These are phyloP conservation scores for Hypomecis punctinalis DNA, from an alignment of 2,888 invertebrate genomes.

Conservation along the genomic window DNA sequence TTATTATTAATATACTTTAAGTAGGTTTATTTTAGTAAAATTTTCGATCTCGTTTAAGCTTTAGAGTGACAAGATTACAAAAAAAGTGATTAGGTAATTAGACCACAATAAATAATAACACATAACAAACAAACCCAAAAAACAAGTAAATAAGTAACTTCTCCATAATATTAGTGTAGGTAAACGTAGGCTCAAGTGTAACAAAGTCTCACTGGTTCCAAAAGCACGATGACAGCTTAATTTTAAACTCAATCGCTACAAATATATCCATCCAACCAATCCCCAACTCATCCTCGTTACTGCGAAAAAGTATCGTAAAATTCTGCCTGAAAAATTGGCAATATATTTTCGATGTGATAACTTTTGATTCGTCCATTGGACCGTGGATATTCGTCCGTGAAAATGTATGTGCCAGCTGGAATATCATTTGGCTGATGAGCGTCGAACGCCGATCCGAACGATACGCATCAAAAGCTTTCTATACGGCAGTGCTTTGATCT, in stretches of 20 bases:
- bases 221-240: background rate
- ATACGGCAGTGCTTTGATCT: conserved; percentile 40
- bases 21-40: too few relatives aligned
- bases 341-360: conserved; percentile 34
- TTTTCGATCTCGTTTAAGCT: too few relatives aligned
- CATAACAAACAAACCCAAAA: too few relatives aligned
- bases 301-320: conserved; percentile 27
- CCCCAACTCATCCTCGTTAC: conserved; percentile 13
- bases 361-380: conserved; percentile 36
- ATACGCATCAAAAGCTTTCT: conserved; percentile 60
- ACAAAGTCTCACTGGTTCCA: background rate
- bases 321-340: conserved; percentile 27
- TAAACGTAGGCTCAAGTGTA: background rate
- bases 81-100: too few relatives aligned
- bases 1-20: too few relatives aligned
- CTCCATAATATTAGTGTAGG: too few relatives aligned
- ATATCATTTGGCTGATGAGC: conserved; percentile 47
- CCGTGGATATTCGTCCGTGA: conserved; percentile 29
- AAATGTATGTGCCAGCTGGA: conserved; percentile 57
- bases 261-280: background rate
- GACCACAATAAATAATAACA: too few relatives aligned
- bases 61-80: too few relatives aligned
- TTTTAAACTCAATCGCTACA: conserved; percentile 1
- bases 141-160: too few relatives aligned
- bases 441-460: conserved; percentile 37